Base-by-base conservation (phyloP, 2,797 vertebrate genomes). In the Todus mexicanus region DNA sequence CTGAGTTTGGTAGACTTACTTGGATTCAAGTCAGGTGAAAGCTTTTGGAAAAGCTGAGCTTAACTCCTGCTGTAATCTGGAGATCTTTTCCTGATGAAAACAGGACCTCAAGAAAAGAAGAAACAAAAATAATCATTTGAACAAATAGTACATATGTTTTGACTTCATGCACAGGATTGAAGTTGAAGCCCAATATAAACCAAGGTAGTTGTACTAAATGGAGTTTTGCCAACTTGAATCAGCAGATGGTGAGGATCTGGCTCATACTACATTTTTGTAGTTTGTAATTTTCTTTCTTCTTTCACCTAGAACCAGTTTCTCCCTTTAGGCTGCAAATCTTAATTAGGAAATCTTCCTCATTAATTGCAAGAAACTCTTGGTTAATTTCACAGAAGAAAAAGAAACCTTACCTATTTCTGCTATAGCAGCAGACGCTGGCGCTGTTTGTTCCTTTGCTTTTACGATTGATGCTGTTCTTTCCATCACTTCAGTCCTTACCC, bases 191-290 rank as follows among this genome's bases (percentile, higher is more conserved):
- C 1, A 0, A 15, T 50, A 59, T 53, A 85, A 94, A 85, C 40
- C 45, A 86, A 92, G 74, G 68, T 65, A 89, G 89, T 75, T 90
- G 87, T 59, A 89, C 53, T 74, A 76, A 94, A 95, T 63, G 50
- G 57, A 72, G 18, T 79, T 91, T 80, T 82, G 71, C 82, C 85
- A 93, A 11, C 65, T 94, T 93, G 48, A 82, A 66, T 90, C 65
- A 95, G 92, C 90, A 94, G 92, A 96, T 88, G 92, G 83, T 59
- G 57, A 89, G 54, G 75, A 92, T 85, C 69, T 90, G 75, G 78
- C 80, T 89, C 65, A 82, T 72, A 54, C 42, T 76, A 23, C 27
- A 76, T 69, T 92, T 91, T 61, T 87, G 65, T 77, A 93, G 76
- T 57, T 86, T 85, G 69, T 85, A 91, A 88, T 92, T 90, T 91